Evolutionary conservation across 2,888 invertebrate species (phyloP).

Genomic region (Agelastica alni): DNA sequence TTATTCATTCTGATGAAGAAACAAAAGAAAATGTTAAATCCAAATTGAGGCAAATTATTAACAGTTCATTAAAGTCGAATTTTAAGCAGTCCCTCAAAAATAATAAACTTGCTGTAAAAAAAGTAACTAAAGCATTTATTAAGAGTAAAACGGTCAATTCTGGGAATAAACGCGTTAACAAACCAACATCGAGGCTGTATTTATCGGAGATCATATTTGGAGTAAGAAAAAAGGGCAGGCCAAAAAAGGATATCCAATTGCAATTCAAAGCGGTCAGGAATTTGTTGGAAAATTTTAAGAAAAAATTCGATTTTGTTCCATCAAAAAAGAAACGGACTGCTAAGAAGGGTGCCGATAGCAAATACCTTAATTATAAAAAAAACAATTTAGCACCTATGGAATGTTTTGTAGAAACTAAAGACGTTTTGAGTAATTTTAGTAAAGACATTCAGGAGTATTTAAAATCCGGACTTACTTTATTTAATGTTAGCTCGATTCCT

Average conservation of each 20-base stretch:
- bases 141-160: no score
- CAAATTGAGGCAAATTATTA: no score
- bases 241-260: slow-evolving; percentile 20
- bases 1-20: slow-evolving; percentile 15
- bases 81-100: no score
- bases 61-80: no score
- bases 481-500: slow-evolving; percentile 40
- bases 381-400: slow-evolving; percentile 39
- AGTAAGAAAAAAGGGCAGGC: slow-evolving; percentile 28
- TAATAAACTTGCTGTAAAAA: no score
- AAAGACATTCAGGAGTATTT: slow-evolving; percentile 40
- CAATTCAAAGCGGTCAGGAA: slow-evolving; percentile 18
- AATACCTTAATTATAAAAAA: slow-evolving; percentile 25
- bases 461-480: slow-evolving; percentile 39
- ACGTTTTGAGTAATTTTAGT: slow-evolving; percentile 43
- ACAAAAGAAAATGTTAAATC: slow-evolving; percentile 21
- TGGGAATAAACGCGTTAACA: no score
- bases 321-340: slow-evolving; percentile 2
- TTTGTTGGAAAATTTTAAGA: slow-evolving; percentile 22
- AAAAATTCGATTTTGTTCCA: slow-evolving; percentile 8
- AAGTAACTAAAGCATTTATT: no score
- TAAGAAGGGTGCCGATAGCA: slow-evolving; percentile 16
- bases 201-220: slow-evolving; percentile 33
- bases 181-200: slow-evolving; percentile 11
- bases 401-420: slow-evolving; percentile 38